A percentile compares a stretch with the other conserved stretches of the same genome.
Evolutionary conservation across 2,888 invertebrate genomes (phyloP).

Genomic region (Malacosoma neustria): DNA sequence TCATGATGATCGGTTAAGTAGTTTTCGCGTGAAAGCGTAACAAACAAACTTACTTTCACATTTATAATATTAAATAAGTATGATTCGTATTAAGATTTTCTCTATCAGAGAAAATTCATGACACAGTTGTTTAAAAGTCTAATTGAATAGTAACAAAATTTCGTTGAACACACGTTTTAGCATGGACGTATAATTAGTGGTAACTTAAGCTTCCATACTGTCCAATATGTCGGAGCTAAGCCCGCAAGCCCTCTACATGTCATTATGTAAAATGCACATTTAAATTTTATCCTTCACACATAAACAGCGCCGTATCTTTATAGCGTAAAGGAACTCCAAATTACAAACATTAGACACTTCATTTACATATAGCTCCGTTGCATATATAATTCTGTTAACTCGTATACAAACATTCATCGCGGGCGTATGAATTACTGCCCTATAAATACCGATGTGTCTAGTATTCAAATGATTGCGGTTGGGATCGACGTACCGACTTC

Average conservation of each 20-base stretch:
- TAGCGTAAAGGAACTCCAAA: constrained; percentile 17
- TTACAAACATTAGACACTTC: constrained; percentile 28
- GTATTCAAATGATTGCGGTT: constrained; percentile 68
- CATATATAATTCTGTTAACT: no score
- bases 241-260: constrained; percentile 2
- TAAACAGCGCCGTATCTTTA: constrained; percentile 12
- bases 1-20: no score
- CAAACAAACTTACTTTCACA: no score
- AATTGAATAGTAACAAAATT: no score
- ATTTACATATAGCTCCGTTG: constrained; percentile 41
- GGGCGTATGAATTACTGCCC: constrained; percentile 53
- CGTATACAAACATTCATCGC: constrained; percentile 58
- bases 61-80: no score
- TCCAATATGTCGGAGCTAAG: background rate
- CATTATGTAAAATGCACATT: constrained; percentile 13
- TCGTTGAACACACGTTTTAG: no score
- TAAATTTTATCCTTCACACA: constrained; percentile 12
- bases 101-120: no score
- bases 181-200: background rate
- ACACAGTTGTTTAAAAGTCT: no score
- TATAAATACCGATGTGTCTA: constrained; percentile 62
- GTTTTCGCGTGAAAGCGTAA: no score
- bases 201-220: background rate
- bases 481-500: constrained; percentile 64
- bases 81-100: no score